Percentiles rank a stretch among this genome's conserved stretches.
These are phyloP conservation scores for Drosophila elegans DNA, from an alignment of 1,140 invertebrate genomes.

Conservation along the genomic window DNA sequence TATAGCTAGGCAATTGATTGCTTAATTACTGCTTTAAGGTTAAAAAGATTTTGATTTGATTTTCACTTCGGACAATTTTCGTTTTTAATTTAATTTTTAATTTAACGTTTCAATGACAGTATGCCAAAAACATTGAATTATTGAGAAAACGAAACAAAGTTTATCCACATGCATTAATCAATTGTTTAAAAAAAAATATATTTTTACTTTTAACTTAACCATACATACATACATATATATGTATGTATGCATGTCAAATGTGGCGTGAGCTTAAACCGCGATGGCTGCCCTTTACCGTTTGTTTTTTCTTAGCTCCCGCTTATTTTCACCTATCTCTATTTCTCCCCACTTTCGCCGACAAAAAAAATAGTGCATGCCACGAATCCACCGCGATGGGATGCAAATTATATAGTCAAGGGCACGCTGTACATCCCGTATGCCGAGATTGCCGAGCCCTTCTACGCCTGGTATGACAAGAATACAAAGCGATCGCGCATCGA, in stretches of 20 bases:
- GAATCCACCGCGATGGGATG: conserved; percentile 88
- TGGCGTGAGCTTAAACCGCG: conserved; percentile 25
- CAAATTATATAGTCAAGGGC: conserved; percentile 90
- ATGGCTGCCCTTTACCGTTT: conserved; percentile 67
- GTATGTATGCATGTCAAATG: conserved; percentile 13
- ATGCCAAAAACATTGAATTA: too few relatives aligned
- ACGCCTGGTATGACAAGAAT: conserved; percentile 92
- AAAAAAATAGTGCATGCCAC: conserved; percentile 54
- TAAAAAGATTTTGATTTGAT: too few relatives aligned
- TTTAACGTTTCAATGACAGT: too few relatives aligned
- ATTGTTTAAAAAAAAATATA: background rate
- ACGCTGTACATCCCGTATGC: conserved; percentile 95
- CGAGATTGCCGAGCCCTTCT: conserved; percentile 95
- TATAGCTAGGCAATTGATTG: too few relatives aligned
- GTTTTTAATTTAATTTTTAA: too few relatives aligned
- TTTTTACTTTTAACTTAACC: background rate
- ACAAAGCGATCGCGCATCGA: conserved; percentile 94
- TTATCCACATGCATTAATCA: too few relatives aligned
- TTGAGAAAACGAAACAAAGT: too few relatives aligned
- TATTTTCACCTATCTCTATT: background rate
- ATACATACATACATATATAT: background rate
- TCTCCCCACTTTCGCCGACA: background rate
- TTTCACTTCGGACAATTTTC: too few relatives aligned
- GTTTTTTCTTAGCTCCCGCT: conserved; percentile 21
- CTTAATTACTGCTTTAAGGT: too few relatives aligned